Conservation (phyloP, 2,113 vertebrate species). For the Struthidea cinerea region DNA sequence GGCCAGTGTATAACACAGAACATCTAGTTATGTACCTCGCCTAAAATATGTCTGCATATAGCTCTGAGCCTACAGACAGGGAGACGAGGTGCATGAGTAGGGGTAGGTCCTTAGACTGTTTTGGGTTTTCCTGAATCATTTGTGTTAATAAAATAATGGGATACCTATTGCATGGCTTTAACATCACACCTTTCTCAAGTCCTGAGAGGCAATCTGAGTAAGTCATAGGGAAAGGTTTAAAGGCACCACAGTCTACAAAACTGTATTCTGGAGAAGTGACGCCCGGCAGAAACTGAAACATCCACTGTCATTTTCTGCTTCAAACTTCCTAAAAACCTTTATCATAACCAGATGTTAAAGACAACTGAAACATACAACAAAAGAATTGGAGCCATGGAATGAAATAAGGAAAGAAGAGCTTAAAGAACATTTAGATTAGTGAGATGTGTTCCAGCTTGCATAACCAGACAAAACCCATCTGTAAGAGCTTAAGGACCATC, state of each 20-base stretch:
- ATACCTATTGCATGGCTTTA: neutral
- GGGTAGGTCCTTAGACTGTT: neutral
- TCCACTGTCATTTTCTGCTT: neutral
- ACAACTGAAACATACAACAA: neutral
- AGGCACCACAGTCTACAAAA: neutral
- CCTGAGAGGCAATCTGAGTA: neutral
- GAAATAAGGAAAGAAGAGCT: slow-evolving; percentile 5
- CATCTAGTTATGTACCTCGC: neutral
- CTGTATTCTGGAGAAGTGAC: neutral
- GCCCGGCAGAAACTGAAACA: neutral
- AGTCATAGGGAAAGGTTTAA: neutral
- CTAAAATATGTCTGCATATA: neutral
- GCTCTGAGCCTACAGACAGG: neutral
- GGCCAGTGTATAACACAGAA: neutral
- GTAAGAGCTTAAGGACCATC: neutral
- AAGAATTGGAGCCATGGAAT: neutral
- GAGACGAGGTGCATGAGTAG: neutral
- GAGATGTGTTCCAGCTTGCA: neutral
- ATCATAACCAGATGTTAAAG: neutral
- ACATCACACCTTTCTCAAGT: neutral
- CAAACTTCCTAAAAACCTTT: neutral
- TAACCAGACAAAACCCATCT: neutral
- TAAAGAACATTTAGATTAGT: slow-evolving; percentile 2
- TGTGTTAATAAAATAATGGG: neutral
- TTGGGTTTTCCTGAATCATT: neutral